Percentiles rank a stretch among this genome's conserved stretches.
These are phyloP conservation scores for Aquatica leii DNA, from an alignment of 2,888 invertebrate genomes.

Conservation along the genomic window DNA sequence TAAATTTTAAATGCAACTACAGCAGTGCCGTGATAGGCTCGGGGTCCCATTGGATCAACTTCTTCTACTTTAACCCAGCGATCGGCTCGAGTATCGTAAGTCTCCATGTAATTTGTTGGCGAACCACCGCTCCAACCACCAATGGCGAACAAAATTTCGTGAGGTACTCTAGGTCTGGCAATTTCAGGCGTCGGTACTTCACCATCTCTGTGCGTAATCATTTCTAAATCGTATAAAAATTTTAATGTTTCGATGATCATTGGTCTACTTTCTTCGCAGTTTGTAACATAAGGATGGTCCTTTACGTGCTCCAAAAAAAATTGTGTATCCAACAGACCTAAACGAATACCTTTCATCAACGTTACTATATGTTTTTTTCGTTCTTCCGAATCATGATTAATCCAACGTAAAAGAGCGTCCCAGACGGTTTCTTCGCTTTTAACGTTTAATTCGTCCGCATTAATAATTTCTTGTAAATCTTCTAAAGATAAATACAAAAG, in stretches of 20 bases:
- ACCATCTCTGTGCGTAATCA: conserved; percentile 81
- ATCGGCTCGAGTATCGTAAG: conserved; percentile 89
- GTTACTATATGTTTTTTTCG: conserved; percentile 80
- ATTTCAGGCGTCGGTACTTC: conserved; percentile 86
- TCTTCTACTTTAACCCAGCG: conserved; percentile 86
- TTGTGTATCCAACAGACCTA: conserved; percentile 83
- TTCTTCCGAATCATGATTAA: conserved; percentile 76
- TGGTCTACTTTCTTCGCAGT: conserved; percentile 84
- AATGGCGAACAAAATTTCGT: conserved; percentile 87
- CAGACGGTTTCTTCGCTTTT: conserved; percentile 88
- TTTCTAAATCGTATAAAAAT: conserved; percentile 91
- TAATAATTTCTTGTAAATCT: conserved; percentile 79
- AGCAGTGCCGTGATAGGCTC: conserved; percentile 94
- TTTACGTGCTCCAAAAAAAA: conserved; percentile 92
- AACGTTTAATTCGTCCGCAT: conserved; percentile 85
- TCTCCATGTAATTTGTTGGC: conserved; percentile 82
- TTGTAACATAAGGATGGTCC: conserved; percentile 85
- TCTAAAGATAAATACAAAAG: conserved; percentile 75
- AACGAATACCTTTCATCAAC: conserved; percentile 80
- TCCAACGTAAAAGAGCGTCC: conserved; percentile 88
- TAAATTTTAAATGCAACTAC: conserved; percentile 86
- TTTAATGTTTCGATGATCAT: conserved; percentile 90
- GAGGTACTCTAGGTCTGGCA: conserved; percentile 84
- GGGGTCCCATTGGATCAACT: conserved; percentile 82
- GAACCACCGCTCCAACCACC: conserved; percentile 83